phyloP scores from a whole-genome alignment of 2,113 vertebrate genomes.

The Python bivittatus region DNA sequence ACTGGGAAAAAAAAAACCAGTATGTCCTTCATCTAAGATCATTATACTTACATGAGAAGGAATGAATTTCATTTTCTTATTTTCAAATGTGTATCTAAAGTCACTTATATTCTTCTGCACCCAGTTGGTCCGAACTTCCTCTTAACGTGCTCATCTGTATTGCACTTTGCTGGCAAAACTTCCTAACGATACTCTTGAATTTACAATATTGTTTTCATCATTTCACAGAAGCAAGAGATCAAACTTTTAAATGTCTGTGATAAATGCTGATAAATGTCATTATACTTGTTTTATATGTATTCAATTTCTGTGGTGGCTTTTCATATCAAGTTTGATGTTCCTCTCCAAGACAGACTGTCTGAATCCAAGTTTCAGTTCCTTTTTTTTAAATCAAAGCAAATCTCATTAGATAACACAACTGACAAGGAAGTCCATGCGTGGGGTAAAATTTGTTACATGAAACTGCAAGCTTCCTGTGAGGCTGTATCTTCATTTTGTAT shows the following conservation, averaged over 20 bases:
- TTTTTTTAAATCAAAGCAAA: neutral
- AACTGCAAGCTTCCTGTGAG: neutral
- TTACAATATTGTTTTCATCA: constrained; percentile 20
- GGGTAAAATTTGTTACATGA: neutral
- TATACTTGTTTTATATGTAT: neutral
- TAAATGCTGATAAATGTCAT: constrained; percentile 51
- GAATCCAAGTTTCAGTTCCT: too few relatives aligned
- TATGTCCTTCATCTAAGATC: neutral
- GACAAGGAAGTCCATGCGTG: neutral
- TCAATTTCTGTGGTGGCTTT: neutral
- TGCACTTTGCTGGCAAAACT: neutral
- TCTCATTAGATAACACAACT: neutral
- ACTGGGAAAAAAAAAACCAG: neutral
- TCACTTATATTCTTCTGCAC: neutral
- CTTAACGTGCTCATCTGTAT: neutral
- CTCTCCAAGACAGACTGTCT: neutral
- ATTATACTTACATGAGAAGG: neutral
- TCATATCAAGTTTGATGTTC: neutral
- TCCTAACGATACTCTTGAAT: neutral
- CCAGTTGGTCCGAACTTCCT: neutral
- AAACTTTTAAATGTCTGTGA: constrained; percentile 33
- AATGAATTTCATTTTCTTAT: neutral
- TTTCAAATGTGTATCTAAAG: neutral
- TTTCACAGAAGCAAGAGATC: too few relatives aligned
- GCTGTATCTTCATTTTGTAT: neutral